These are phyloP conservation scores for Ariopsis seemanni DNA, from an alignment of 2,113 vertebrate genomes.

Conservation along the genomic window DNA sequence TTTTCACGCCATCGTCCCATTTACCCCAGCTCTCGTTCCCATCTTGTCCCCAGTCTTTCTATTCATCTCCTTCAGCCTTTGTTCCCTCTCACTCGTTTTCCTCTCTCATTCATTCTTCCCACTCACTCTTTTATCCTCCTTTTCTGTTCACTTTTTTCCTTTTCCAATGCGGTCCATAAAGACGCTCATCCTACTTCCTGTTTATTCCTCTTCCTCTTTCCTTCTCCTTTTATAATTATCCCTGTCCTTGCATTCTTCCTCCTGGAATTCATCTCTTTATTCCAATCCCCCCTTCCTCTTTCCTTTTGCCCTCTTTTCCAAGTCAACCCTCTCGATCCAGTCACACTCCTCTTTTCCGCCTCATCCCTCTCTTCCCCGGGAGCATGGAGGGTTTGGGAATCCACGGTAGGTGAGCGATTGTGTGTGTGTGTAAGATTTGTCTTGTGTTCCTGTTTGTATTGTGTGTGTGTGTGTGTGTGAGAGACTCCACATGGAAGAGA, in stretches of 20 bases:
- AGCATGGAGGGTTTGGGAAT: conserved; percentile 46
- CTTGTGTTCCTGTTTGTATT: conserved; percentile 42
- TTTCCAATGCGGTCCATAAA: not conserved
- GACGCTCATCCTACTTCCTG: not conserved
- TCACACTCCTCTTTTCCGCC: not conserved
- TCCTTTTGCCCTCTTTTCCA: not conserved
- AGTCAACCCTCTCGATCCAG: not conserved
- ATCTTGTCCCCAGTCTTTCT: too few relatives aligned
- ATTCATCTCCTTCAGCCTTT: too few relatives aligned
- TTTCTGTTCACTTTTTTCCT: not conserved
- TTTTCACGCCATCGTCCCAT: too few relatives aligned
- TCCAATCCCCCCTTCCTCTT: too few relatives aligned
- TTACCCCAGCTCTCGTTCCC: too few relatives aligned
- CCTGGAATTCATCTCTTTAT: too few relatives aligned
- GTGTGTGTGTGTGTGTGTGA: conserved; percentile 42
- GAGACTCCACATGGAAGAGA: conserved; percentile 78
- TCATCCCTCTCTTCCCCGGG: conserved; percentile 13
- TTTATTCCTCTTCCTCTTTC: not conserved
- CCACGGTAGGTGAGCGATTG: conserved; percentile 63
- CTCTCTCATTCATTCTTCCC: not conserved
- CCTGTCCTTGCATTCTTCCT: not conserved
- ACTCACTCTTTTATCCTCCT: not conserved
- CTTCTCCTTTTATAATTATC: not conserved
- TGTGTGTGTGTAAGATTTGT: conserved; percentile 46
- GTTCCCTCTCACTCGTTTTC: not conserved